Evolutionary conservation across 2,888 invertebrate species (phyloP), one percentile per base, ranked within the genome.

Genomic region (Tillus elongatus): DNA sequence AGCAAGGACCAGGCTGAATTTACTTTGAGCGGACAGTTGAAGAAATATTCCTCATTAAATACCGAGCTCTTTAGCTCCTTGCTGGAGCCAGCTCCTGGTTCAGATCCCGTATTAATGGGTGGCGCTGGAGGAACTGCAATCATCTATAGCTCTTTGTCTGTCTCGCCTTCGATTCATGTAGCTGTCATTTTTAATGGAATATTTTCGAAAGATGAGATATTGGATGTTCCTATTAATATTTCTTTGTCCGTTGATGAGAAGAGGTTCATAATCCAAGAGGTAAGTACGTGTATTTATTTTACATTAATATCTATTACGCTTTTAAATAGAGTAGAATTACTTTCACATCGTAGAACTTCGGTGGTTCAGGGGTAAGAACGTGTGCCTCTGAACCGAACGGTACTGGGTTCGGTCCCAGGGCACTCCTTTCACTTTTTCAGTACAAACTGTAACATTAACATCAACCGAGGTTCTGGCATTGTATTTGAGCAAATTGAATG

Each of bases 61-160:
- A 82, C 84, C 8, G 91, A 91, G 62, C 73, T 86, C 61, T 89
- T 87, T 59, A 85, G 86, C 30, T 75, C 87, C 0, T 62, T 91
- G 15, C 63, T 91, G 51, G 78, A 79, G 51, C 76, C 80, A 0
- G 74, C 67, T 49, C 73, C 66, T 52, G 82, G 71, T 47, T 74
- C 64, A 44, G 75, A 69, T 61, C 67, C 67, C 44, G 66, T 44
- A 40, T 42, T 64, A 40, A 72, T 71, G 76, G 72, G 67, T 43
- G 84, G 71, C 51, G 79, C 70, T 50, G 88, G 86, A 53, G 91
- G 88, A 1, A 89, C 89, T 0, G 90, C 89, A 1, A 80, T 89
- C 16, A 81, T 91, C 1, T 85, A 88, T 0, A 84, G 83, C 0
- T 82, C 79, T 1, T 82, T 84, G 8, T 79, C 85, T 0, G 78